phyloP scores from a whole-genome alignment of 2,113 vertebrate species.

The Sturnira hondurensis region DNA sequence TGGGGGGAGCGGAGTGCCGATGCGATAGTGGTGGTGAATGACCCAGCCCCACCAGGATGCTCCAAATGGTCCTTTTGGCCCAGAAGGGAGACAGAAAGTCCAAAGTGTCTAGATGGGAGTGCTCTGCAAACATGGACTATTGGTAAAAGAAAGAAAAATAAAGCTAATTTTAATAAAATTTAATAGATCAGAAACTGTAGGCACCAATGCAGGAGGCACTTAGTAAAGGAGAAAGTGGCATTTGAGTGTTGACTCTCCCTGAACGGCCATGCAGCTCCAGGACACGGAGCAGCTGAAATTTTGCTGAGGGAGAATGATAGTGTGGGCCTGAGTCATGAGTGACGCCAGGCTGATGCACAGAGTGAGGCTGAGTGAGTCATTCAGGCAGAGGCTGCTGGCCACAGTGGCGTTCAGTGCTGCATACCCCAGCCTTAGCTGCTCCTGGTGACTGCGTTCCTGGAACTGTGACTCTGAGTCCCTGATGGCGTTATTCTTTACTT shows the following conservation, averaged over 20 bases:
- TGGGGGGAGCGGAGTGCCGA: accelerated
- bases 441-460: background rate
- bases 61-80: background rate
- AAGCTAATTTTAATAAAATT: background rate
- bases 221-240: background rate
- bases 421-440: background rate
- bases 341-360: background rate
- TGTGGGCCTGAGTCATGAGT: background rate
- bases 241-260: background rate
- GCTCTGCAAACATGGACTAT: background rate
- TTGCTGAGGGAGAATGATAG: background rate
- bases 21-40: background rate
- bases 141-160: background rate
- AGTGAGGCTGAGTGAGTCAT: background rate
- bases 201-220: background rate
- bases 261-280: background rate
- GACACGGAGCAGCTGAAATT: background rate
- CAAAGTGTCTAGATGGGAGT: background rate
- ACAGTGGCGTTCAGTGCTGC: background rate
- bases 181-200: background rate
- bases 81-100: background rate
- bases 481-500: background rate
- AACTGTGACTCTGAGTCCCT: background rate
- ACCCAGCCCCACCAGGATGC: background rate
- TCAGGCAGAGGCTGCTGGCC: background rate